Percentiles rank a stretch among this genome's conserved stretches.
These are phyloP conservation scores for Panopea generosa DNA, from an alignment of 2,888 invertebrate genomes.

Conservation along the genomic window DNA sequence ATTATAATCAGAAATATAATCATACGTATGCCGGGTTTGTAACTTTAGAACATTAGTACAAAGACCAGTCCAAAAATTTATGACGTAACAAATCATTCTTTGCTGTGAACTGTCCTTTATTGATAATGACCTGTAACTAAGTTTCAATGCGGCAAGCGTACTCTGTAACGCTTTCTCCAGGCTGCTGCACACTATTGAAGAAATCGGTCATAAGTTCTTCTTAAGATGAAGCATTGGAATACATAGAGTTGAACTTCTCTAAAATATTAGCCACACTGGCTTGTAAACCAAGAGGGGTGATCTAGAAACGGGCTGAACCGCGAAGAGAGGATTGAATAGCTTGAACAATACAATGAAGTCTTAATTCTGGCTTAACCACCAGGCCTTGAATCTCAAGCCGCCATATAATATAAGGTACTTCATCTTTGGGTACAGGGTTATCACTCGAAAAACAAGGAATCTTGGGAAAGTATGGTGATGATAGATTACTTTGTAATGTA, in stretches of 20 bases:
- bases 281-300: neutral
- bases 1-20: slow-evolving; percentile 6
- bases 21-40: slow-evolving; percentile 12
- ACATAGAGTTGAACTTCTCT: neutral
- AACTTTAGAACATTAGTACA: neutral
- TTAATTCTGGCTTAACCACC: slow-evolving; percentile 2
- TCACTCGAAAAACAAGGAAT: slow-evolving; percentile 11
- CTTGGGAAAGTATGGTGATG: too few species aligned
- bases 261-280: neutral
- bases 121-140: slow-evolving; percentile 4
- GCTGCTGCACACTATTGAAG: neutral
- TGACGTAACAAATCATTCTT: slow-evolving; percentile 6
- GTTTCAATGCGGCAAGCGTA: slow-evolving; percentile 8
- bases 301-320: slow-evolving; percentile 3
- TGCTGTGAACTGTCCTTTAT: slow-evolving; percentile 3
- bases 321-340: neutral
- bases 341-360: neutral
- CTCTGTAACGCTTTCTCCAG: slow-evolving; percentile 1
- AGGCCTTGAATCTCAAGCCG: slow-evolving; percentile 3
- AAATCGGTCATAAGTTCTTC: slow-evolving; percentile 10
- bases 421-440: slow-evolving; percentile 12
- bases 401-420: slow-evolving; percentile 6
- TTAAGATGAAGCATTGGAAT: slow-evolving; percentile 5
- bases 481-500: too few species aligned
- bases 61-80: slow-evolving; percentile 10